These are phyloP conservation scores for Ahaetulla prasina DNA, from an alignment of 2,113 vertebrate species.

Conservation along the genomic window DNA sequence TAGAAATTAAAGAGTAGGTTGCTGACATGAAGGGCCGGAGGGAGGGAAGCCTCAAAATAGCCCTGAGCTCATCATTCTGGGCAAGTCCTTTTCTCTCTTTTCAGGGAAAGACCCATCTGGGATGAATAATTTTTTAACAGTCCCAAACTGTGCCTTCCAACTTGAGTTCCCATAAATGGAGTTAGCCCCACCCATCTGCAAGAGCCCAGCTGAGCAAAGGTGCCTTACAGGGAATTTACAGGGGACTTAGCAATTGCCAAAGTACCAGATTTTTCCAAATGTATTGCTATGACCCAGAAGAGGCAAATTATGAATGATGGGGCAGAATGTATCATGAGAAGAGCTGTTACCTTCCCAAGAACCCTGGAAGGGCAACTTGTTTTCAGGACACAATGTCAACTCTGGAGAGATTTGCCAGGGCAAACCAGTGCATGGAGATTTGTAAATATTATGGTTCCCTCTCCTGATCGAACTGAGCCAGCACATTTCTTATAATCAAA, in stretches of 20 bases:
- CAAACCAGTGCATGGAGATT: background rate
- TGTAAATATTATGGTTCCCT: background rate
- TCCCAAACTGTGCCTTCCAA: background rate
- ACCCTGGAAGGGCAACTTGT: background rate
- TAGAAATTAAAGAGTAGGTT: slow-evolving; percentile 56
- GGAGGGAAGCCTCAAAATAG: slow-evolving; percentile 57
- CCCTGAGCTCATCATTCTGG: slow-evolving; percentile 50
- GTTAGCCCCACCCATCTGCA: background rate
- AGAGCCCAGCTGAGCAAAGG: background rate
- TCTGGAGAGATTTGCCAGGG: background rate
- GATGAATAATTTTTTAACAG: background rate
- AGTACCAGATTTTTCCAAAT: background rate
- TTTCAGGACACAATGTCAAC: background rate
- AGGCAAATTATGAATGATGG: background rate
- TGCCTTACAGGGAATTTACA: background rate
- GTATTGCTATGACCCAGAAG: background rate
- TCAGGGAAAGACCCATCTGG: background rate
- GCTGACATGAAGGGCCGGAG: slow-evolving; percentile 51
- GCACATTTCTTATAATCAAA: background rate
- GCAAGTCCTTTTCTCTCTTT: background rate
- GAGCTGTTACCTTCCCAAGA: background rate
- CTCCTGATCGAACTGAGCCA: background rate
- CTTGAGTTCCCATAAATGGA: background rate
- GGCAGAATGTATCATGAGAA: background rate
- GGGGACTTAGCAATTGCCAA: background rate